These are phyloP conservation scores for Isotomurus palustris DNA, from an alignment of 2,888 invertebrate species.

Conservation along the genomic window DNA sequence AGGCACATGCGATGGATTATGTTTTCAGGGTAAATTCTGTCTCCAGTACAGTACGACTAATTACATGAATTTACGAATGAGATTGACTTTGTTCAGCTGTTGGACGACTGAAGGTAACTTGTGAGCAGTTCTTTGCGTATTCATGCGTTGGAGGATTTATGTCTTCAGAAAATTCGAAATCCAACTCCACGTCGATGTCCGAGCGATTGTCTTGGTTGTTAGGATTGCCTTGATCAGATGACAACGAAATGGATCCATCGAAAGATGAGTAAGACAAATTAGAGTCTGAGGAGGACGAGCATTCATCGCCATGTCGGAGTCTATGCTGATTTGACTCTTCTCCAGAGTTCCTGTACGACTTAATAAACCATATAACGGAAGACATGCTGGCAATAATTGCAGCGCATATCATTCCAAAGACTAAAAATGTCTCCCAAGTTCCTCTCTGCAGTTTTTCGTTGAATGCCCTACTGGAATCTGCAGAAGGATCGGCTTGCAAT, in stretches of 20 bases:
- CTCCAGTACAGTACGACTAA: no score
- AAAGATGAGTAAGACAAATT: conserved; percentile 23
- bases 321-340: conserved; percentile 14
- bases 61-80: no score
- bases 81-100: no score
- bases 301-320: conserved; percentile 26
- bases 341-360: conserved; percentile 25
- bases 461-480: conserved; percentile 19
- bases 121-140: no score
- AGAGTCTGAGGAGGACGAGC: conserved; percentile 25
- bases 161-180: conserved; percentile 47
- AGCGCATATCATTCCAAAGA: conserved; percentile 44
- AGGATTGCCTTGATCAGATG: conserved; percentile 4
- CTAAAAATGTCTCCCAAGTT: conserved; percentile 42
- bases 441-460: conserved; percentile 28
- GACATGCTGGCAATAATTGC: conserved; percentile 42
- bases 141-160: conserved; percentile 23
- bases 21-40: no score
- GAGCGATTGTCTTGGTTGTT: conserved; percentile 32
- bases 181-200: conserved; percentile 45
- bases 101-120: conserved; percentile 11
- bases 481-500: conserved; percentile 13
- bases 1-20: no score
- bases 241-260: conserved; percentile 18
- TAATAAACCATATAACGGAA: conserved; percentile 45